Percentiles rank a stretch among this genome's conserved stretches.
These are phyloP conservation scores for Mya arenaria DNA, from an alignment of 1,140 invertebrate species.

Conservation along the genomic window DNA sequence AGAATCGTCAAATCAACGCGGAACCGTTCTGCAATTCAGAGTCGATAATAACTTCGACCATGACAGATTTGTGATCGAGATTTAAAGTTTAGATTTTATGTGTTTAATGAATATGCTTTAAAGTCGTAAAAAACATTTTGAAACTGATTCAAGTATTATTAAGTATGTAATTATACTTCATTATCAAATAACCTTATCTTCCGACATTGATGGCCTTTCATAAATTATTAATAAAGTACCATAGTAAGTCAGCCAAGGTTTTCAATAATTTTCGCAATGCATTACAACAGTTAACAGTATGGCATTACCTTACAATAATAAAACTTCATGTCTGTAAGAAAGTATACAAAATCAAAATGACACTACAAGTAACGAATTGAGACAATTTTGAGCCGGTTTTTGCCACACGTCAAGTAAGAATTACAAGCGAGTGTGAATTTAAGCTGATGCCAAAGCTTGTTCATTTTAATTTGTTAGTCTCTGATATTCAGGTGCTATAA, in stretches of 20 bases:
- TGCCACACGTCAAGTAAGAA: too few species aligned
- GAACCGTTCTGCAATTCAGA: slow-evolving; percentile 30
- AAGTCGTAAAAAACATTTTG: slow-evolving; percentile 1
- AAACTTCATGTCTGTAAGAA: too few species aligned
- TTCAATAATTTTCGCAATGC: too few species aligned
- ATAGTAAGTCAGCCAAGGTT: not conserved
- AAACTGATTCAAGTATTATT: slow-evolving; percentile 21
- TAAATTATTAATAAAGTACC: not conserved
- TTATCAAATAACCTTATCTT: slow-evolving; percentile 18
- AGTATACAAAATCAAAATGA: too few species aligned
- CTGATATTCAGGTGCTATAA: too few species aligned
- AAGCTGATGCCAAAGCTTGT: too few species aligned
- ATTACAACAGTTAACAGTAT: too few species aligned
- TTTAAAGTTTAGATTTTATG: not conserved
- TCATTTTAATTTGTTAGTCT: too few species aligned
- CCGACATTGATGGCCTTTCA: not conserved
- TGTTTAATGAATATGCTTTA: slow-evolving; percentile 22
- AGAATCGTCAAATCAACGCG: slow-evolving; percentile 7
- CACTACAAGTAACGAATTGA: too few species aligned
- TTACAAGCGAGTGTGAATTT: too few species aligned
- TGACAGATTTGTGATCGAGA: slow-evolving; percentile 13
- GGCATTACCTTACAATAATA: too few species aligned
- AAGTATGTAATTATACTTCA: not conserved
- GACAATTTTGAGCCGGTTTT: too few species aligned
- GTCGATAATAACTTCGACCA: slow-evolving; percentile 20